A percentile compares a stretch with the other conserved stretches of the same genome.
Conservation (phyloP, 2,888 invertebrate species). For the Dicranocentrus wangi region DNA sequence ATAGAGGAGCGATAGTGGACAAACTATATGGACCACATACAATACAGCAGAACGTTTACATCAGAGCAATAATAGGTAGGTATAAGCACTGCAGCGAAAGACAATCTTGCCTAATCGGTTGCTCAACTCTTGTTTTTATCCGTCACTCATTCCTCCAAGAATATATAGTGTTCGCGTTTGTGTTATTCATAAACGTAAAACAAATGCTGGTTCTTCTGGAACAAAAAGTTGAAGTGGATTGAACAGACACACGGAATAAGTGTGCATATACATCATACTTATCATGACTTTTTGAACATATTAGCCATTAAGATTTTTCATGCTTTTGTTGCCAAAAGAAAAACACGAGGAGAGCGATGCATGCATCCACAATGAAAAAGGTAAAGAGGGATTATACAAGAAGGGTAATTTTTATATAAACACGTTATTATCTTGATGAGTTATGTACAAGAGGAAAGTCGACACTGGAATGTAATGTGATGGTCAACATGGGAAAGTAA, state of each 20-base stretch:
- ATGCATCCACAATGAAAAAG: not conserved
- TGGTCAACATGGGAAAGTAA: constrained; percentile 15
- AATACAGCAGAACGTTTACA: too few species aligned
- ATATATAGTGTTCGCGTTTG: not conserved
- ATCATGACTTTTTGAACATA: constrained; percentile 59
- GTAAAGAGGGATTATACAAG: constrained; percentile 7
- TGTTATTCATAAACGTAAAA: constrained; percentile 50
- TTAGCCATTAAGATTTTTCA: constrained; percentile 56
- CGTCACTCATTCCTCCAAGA: not conserved
- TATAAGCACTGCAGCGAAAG: too few species aligned
- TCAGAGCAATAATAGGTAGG: too few species aligned
- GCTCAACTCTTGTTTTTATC: constrained; percentile 8
- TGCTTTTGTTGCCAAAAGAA: constrained; percentile 29
- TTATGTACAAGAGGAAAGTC: constrained; percentile 47
- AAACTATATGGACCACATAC: too few species aligned
- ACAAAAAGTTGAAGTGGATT: constrained; percentile 36
- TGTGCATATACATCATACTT: constrained; percentile 54
- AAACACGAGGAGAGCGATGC: not conserved
- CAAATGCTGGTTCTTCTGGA: constrained; percentile 22
- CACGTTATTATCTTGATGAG: constrained; percentile 60
- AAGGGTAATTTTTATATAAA: constrained; percentile 56
- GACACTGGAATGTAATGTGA: constrained; percentile 52
- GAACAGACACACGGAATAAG: constrained; percentile 25
- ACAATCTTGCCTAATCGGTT: too few species aligned
- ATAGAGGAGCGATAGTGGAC: too few species aligned